A percentile compares a stretch with the other conserved stretches of the same genome.
phyloP scores from a whole-genome alignment of 2,797 vertebrate species.

The Cygnus olor region DNA sequence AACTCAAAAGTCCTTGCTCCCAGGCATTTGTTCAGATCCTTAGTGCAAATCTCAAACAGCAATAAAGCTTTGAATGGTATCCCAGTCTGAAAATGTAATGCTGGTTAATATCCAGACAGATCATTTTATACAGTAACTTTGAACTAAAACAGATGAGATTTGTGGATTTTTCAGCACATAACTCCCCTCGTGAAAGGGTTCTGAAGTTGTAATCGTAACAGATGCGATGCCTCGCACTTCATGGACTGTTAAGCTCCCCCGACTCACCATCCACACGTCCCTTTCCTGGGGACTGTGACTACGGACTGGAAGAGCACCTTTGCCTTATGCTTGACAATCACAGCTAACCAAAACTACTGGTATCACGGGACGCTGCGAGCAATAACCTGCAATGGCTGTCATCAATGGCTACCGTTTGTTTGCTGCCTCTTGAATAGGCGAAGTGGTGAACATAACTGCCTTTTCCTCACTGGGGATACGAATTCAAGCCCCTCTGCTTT shows the following conservation, averaged over 20 bases:
- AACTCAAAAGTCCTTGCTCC: background rate
- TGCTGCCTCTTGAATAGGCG: background rate
- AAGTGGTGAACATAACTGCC: background rate
- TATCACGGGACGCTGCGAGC: background rate
- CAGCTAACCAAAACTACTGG: background rate
- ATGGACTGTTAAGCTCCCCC: background rate
- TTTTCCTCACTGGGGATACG: background rate
- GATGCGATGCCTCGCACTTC: background rate
- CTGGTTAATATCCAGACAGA: background rate
- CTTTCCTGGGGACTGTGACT: background rate
- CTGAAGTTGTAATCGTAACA: background rate
- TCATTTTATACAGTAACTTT: background rate
- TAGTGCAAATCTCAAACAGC: background rate
- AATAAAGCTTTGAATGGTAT: background rate
- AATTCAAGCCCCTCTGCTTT: background rate
- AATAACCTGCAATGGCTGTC: background rate
- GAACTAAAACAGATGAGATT: background rate
- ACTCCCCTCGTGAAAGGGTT: background rate
- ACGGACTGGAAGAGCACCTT: background rate
- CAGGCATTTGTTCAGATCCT: background rate
- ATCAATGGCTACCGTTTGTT: fast-evolving
- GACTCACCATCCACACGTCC: background rate
- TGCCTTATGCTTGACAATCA: background rate
- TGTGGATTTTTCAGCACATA: background rate
- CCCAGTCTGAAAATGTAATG: background rate